Base-by-base conservation (phyloP, 1,140 invertebrate species). In the Macrobrachium rosenbergii region DNA sequence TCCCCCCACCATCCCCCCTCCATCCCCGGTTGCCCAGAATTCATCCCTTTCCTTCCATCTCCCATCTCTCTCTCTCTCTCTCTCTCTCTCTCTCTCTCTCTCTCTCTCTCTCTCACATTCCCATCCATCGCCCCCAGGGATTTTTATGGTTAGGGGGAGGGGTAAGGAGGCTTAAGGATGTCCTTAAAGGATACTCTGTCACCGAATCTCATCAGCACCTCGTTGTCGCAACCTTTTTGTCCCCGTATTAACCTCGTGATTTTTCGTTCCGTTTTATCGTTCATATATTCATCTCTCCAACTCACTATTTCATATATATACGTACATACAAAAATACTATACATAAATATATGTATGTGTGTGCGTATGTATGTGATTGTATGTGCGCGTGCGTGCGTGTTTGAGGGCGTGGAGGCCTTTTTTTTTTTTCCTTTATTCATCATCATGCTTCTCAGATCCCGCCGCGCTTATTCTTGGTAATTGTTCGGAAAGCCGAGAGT, bases 301-400 rank as follows among this genome's bases (percentile, higher is more conserved):
- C n/a, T n/a, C n/a, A n/a, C n/a, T n/a, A n/a, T n/a, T n/a, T n/a
- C 10, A 52, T 52, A 52, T 52, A 52, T 52, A 52, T 52, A 52
- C 10, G 10, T 52, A 52, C n/a, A n/a, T n/a, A n/a, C n/a, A n/a
- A n/a, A n/a, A n/a, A n/a, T n/a, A n/a, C n/a, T n/a, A n/a, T n/a
- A 52, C 10, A 16, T 21, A 43, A 5, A 43, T 28, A 16, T 28
- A 28, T 75, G 21, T 75, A 43, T 37, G 8, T 75, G 14, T 37
- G 21, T n/a, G 14, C 23, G 21, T 75, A 43, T 75, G 21, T 75
- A 14, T 75, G 72, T 75, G 72, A 11, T 7, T 75, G 28, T 75
- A 21, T 75, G 21, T 28, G 21, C 23, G 72, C 23, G 72, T 75
- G 72, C 23, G 28, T 75, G 72, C 23, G 72, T 75, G 72, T 75